Conservation (phyloP, 1,140 invertebrate genomes). For the Oedothorax gibbosus region DNA sequence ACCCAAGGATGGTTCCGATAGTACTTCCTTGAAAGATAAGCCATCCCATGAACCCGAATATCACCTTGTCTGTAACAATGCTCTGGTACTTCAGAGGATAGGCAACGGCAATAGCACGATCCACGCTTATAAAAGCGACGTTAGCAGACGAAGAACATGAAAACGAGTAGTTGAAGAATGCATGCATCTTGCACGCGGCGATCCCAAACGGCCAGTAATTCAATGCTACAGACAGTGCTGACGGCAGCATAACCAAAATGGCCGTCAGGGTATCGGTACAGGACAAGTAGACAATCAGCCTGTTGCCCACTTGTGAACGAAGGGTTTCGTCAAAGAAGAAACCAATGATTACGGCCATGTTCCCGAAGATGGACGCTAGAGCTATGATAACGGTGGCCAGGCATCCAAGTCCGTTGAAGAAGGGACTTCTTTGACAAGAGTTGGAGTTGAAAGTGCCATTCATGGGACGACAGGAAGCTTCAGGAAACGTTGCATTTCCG, state of each 20-base stretch:
- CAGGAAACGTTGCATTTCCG: too few relatives aligned
- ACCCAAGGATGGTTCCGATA: neutral
- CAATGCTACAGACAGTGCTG: neutral
- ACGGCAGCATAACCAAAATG: conserved; percentile 31
- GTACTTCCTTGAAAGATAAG: neutral
- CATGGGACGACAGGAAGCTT: too few relatives aligned
- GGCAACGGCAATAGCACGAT: conserved; percentile 44
- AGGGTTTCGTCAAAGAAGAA: conserved; percentile 7
- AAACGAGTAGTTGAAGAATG: conserved; percentile 26
- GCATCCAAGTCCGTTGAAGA: conserved; percentile 7
- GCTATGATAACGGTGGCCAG: conserved; percentile 1
- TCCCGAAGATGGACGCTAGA: conserved; percentile 1
- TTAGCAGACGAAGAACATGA: conserved; percentile 28
- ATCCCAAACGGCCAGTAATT: conserved; percentile 40
- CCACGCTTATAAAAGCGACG: conserved; percentile 35
- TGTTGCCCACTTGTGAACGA: conserved; percentile 20
- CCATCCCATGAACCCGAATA: neutral
- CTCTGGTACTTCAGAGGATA: conserved; percentile 32
- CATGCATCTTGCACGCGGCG: conserved; percentile 2
- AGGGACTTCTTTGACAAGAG: neutral
- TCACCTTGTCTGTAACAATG: neutral
- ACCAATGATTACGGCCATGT: neutral
- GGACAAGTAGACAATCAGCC: conserved; percentile 31
- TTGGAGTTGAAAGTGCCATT: too few relatives aligned
- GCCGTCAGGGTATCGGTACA: conserved; percentile 31